Evolutionary conservation across 2,888 invertebrate species (phyloP), one percentile per base, ranked within the genome.

Genomic region (Drosophila lacicola): DNA sequence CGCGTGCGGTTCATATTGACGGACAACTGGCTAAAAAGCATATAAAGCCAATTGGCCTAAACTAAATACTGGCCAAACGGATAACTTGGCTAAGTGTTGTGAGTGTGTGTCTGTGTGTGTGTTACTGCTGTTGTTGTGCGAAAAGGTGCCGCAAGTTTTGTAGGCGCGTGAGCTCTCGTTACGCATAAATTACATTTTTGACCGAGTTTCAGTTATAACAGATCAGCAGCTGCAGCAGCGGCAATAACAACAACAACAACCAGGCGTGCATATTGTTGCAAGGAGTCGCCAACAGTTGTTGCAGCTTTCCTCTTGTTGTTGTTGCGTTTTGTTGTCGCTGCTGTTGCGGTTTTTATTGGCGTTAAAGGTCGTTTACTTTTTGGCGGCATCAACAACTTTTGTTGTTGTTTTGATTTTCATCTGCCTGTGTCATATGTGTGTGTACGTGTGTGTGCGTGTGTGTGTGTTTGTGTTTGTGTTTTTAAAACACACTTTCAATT

Each of bases 291-390:
- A 73, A 65, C 68, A 44, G 64, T 73, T 81, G 79, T 63, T 75
- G 74, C 82, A 74, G 70, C 73, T 84, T 80, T 87, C 66, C 72
- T 70, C 67, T 57, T 81, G 67, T 57, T 77, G 62, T 37, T 69
- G 58, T 56, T 50, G 54, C 4, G 49, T 54, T 19, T 11, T 44
- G 49, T 6, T 54, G 57, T 8, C 45, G 58, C 21, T 64, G 62
- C n/a, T 63, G 64, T 62, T 70, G 68, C 70, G 67, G 57, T 82
- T 86, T 88, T 90, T 84, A 90, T 90, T 89, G 90, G 90, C 87
- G 79, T 76, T 89, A 91, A 91, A 90, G 91, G 91, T 90, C 91
- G 91, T 91, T 90, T 90, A 91, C 91, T 91, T 91, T 91, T 91
- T 83, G 91, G 90, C 89, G 79, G 78, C 81, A 88, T 88, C 82